phyloP scores from a whole-genome alignment of 1,140 invertebrate genomes.

The Danaus melanippus region DNA sequence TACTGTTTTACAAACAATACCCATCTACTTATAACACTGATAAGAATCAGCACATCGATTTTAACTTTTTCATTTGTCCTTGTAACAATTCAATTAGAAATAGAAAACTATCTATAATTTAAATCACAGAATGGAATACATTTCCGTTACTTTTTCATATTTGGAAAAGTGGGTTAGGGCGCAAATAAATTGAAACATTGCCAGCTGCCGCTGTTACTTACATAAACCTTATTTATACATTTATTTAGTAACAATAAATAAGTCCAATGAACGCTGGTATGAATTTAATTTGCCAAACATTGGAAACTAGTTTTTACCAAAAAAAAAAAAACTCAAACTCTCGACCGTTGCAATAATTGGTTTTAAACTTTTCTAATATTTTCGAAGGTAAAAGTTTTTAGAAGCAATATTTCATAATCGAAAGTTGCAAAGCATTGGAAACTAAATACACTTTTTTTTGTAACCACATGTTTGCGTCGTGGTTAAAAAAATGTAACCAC shows the following conservation, averaged over 20 bases:
- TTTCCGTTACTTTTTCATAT: slow-evolving; percentile 25
- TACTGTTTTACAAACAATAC: no score
- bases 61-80: no score
- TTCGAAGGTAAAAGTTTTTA: no score
- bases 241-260: slow-evolving; percentile 20
- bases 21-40: no score
- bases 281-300: slow-evolving; percentile 9
- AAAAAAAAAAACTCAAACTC: no score
- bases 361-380: no score
- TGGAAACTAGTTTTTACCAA: background rate
- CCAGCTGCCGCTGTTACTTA: slow-evolving; percentile 21
- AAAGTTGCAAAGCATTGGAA: no score
- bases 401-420: no score
- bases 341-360: no score
- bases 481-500: slow-evolving; percentile 6
- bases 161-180: slow-evolving; percentile 21
- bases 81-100: slow-evolving; percentile 14
- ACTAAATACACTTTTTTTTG: no score
- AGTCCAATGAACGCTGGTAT: slow-evolving; percentile 1
- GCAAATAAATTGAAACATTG: slow-evolving; percentile 26
- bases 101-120: slow-evolving; percentile 17
- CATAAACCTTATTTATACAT: slow-evolving; percentile 23
- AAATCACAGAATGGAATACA: slow-evolving; percentile 20
- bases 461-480: no score
- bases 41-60: no score